Base-by-base conservation (phyloP, 2,113 vertebrate genomes). In the Elanoides forficatus region DNA sequence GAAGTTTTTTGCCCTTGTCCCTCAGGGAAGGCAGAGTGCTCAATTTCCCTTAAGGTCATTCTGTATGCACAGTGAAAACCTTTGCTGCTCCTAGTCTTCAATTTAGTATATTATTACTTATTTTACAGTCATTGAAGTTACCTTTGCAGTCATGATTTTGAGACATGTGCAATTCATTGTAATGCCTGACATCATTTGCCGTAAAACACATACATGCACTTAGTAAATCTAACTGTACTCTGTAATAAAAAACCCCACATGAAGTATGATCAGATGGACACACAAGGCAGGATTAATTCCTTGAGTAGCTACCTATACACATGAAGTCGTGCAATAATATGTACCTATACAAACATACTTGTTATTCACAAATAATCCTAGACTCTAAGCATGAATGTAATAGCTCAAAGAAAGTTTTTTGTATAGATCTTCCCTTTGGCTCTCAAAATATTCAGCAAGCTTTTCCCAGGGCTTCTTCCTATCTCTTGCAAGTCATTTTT, bases 401-500 rank as follows among this genome's bases (percentile, higher is more conserved):
- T 20, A 84, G 20, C 27, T 76, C 38, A 38, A 48, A 70, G 2
- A 52, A 53, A 56, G 1, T 3, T 43, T 66, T 88, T 36, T 73
- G 1, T 13, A 17, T 42, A 47, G 34, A 15, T 83, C 48, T 74
- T 68, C 42, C 83, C 11, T 70, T 81, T 84, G 50, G 10, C 11
- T 91, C 32, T 89, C 65, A 87, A 68, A 93, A 71, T 82, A 93
- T 53, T 79, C 63, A 79, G 12, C 27, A 43, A 48, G 9, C 45
- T 87, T 95, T 93, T 89, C 89, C 83, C 56, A 84, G 43, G 52
- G 47, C 42, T 87, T 93, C 50, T 83, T 94, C 43, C 76, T 87
- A 13, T 81, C 89, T 68, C 60, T 89, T 52, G 26, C 25, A n/a
- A 53, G 58, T 80, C 89, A 62, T 29, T 74, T 96, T 92, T 96